A percentile compares a stretch with the other conserved stretches of the same genome.
Conservation (phyloP, 2,888 invertebrate genomes). For the Drosophila buzzatii region DNA sequence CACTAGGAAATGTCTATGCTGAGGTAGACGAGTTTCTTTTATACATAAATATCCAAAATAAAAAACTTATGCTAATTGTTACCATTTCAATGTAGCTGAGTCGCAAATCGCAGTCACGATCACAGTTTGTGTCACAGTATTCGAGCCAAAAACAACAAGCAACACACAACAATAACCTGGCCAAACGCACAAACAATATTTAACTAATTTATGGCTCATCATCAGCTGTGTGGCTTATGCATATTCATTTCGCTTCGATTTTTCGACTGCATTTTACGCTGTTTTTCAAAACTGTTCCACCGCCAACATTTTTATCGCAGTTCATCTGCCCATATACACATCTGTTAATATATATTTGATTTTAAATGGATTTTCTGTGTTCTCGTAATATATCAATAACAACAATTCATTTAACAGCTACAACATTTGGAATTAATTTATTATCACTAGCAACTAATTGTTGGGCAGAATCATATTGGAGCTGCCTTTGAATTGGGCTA, state of each 20-base stretch:
- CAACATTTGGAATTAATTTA: slow-evolving; percentile 39
- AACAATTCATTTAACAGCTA: slow-evolving; percentile 40
- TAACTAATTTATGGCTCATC: slow-evolving; percentile 59
- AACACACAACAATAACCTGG: background rate
- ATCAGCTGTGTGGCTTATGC: slow-evolving; percentile 63
- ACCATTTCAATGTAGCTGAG: slow-evolving; percentile 43
- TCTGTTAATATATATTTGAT: slow-evolving; percentile 2
- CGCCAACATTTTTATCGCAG: slow-evolving; percentile 65
- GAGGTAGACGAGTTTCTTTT: slow-evolving; percentile 59
- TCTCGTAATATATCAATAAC: slow-evolving; percentile 36
- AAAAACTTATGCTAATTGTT: slow-evolving; percentile 77
- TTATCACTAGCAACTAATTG: background rate
- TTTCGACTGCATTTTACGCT: slow-evolving; percentile 59
- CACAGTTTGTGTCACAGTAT: slow-evolving; percentile 36
- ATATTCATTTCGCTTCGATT: slow-evolving; percentile 60
- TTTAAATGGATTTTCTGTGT: slow-evolving; percentile 62
- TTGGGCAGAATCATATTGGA: background rate
- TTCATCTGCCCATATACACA: slow-evolving; percentile 20
- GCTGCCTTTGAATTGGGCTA: background rate
- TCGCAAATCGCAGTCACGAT: slow-evolving; percentile 29
- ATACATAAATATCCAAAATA: slow-evolving; percentile 67
- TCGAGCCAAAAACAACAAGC: background rate
- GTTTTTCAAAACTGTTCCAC: slow-evolving; percentile 61
- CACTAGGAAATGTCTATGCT: slow-evolving; percentile 42
- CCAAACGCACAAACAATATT: slow-evolving; percentile 33